Conservation (phyloP, 1,140 invertebrate species). For the Paralvinella palmiformis region DNA sequence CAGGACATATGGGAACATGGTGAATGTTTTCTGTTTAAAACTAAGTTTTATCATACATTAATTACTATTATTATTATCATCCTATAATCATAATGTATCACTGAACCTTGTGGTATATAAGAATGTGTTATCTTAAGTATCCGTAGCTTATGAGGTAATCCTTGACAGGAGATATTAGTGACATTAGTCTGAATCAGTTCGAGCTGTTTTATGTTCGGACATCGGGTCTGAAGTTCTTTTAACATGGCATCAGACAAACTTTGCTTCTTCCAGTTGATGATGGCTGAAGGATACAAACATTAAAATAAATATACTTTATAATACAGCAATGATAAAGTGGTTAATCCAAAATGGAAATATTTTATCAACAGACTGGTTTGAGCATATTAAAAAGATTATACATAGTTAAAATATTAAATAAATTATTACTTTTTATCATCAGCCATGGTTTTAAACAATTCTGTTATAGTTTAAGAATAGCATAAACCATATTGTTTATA, state of each 20-base stretch:
- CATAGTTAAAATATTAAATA: background rate
- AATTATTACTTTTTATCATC: too few species aligned
- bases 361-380: background rate
- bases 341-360: background rate
- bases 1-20: too few species aligned
- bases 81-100: too few species aligned
- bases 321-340: background rate
- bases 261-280: background rate
- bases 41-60: too few species aligned
- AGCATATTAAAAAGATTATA: background rate
- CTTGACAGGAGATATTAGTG: background rate
- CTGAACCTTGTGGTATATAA: too few species aligned
- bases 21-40: too few species aligned
- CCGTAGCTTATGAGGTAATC: background rate
- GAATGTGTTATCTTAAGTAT: too few species aligned
- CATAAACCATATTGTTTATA: too few species aligned
- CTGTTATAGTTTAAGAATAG: too few species aligned
- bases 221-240: background rate
- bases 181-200: background rate
- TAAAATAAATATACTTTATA: background rate
- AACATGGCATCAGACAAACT: conserved; percentile 5
- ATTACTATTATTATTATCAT: too few species aligned
- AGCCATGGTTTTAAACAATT: too few species aligned
- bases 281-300: background rate
- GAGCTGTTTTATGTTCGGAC: background rate